These are phyloP conservation scores for Medauroidea extradentata DNA, from an alignment of 1,140 invertebrate species.

Conservation along the genomic window DNA sequence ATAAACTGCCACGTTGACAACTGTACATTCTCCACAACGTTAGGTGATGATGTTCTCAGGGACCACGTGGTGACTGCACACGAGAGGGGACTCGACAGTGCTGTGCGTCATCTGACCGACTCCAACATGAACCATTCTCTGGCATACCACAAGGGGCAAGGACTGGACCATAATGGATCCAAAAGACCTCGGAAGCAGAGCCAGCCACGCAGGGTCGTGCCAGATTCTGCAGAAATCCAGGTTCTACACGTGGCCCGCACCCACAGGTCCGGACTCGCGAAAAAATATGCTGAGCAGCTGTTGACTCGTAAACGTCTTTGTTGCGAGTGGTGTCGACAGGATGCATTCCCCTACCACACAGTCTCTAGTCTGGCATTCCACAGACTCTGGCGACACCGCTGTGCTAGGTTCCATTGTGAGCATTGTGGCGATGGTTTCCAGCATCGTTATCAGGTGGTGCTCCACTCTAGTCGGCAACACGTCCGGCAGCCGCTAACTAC, in stretches of 20 bases:
- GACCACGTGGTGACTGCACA: slow-evolving; percentile 36
- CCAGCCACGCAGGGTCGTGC: slow-evolving; percentile 40
- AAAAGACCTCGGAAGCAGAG: slow-evolving; percentile 44
- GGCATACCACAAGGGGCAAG: not conserved
- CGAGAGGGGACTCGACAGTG: slow-evolving; percentile 23
- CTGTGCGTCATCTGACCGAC: slow-evolving; percentile 21
- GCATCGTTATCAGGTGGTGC: slow-evolving; percentile 44
- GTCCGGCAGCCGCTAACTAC: slow-evolving; percentile 14
- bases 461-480: slow-evolving; percentile 42
- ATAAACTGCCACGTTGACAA: slow-evolving; percentile 35
- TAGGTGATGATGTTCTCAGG: slow-evolving; percentile 31
- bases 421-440: slow-evolving; percentile 40
- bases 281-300: slow-evolving; percentile 36
- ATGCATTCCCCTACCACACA: slow-evolving; percentile 45
- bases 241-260: not conserved
- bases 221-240: slow-evolving; percentile 3
- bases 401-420: slow-evolving; percentile 38
- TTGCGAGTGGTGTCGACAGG: slow-evolving; percentile 33
- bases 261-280: slow-evolving; percentile 15
- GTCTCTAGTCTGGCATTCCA: slow-evolving; percentile 44
- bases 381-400: slow-evolving; percentile 43
- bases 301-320: slow-evolving; percentile 30
- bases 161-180: not conserved
- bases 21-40: slow-evolving; percentile 34
- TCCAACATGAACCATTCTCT: not conserved